Conservation (phyloP, 1,140 invertebrate genomes). For the Batillaria attramentaria region DNA sequence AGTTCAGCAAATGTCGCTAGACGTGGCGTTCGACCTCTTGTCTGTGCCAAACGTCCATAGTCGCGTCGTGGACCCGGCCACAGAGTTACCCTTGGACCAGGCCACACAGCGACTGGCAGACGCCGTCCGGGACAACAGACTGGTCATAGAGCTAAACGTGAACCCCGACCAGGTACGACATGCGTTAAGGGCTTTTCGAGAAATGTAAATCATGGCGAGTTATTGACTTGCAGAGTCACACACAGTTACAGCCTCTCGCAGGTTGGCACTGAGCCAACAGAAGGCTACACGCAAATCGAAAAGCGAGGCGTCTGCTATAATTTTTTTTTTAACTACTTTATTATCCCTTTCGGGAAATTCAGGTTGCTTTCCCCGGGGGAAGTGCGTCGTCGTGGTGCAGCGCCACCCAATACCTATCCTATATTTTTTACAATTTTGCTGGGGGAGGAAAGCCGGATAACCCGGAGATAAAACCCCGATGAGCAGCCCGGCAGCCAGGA, state of each 20-base stretch:
- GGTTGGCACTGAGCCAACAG: too few species aligned
- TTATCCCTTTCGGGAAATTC: too few species aligned
- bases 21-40: slow-evolving; percentile 11
- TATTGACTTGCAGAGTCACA: too few species aligned
- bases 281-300: too few species aligned
- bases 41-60: not conserved
- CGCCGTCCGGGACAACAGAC: not conserved
- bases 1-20: slow-evolving; percentile 12
- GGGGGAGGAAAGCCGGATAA: too few species aligned
- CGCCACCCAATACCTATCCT: too few species aligned
- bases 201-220: not conserved
- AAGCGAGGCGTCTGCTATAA: not conserved
- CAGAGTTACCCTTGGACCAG: not conserved
- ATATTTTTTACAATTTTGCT: too few species aligned
- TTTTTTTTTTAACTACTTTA: too few species aligned
- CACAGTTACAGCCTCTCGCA: not conserved
- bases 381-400: too few species aligned
- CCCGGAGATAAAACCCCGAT: too few species aligned
- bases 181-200: not conserved
- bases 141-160: slow-evolving; percentile 13
- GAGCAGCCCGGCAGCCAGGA: too few species aligned
- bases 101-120: not conserved
- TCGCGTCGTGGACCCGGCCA: not conserved
- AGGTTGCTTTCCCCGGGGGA: too few species aligned
- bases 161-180: not conserved